Percentiles rank a stretch among this genome's conserved stretches.
phyloP scores from a whole-genome alignment of 2,888 invertebrate genomes.

The Vandiemenella viatica region DNA sequence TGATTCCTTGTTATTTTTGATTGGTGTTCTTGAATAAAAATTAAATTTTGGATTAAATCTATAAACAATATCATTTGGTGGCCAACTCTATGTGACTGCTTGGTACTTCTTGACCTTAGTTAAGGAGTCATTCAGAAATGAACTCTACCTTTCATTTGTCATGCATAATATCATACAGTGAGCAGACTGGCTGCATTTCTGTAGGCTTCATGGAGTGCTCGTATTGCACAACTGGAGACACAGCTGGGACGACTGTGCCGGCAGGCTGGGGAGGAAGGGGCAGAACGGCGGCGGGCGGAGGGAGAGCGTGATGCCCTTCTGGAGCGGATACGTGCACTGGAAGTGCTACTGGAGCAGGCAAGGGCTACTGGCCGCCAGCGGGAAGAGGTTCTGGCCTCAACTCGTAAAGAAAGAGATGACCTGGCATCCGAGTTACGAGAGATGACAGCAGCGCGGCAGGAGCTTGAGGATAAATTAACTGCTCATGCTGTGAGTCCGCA shows the following conservation, averaged over 20 bases:
- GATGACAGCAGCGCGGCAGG: not conserved
- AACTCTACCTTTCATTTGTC: too few species aligned
- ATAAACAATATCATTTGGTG: too few species aligned
- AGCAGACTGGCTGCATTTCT: too few species aligned
- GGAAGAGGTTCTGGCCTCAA: slow-evolving; percentile 54
- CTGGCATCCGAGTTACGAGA: slow-evolving; percentile 45
- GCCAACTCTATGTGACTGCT: too few species aligned
- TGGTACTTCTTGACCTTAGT: too few species aligned
- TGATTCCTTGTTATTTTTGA: too few species aligned
- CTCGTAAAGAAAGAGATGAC: slow-evolving; percentile 58
- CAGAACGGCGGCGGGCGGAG: slow-evolving; percentile 60
- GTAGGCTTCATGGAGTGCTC: slow-evolving; percentile 82
- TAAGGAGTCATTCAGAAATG: too few species aligned
- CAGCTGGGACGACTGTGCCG: slow-evolving; percentile 71
- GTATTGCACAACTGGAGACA: slow-evolving; percentile 76
- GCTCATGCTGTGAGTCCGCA: too few species aligned
- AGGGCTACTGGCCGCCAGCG: slow-evolving; percentile 48
- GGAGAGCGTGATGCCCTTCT: slow-evolving; percentile 48
- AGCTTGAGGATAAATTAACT: too few species aligned
- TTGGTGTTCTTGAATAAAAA: too few species aligned
- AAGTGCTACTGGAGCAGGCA: slow-evolving; percentile 49
- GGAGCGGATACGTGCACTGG: slow-evolving; percentile 45
- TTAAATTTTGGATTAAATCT: too few species aligned
- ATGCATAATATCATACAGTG: too few species aligned
- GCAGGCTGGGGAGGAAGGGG: slow-evolving; percentile 71